These are phyloP conservation scores for Oncorhynchus clarkii DNA, from an alignment of 2,113 vertebrate genomes.

Conservation along the genomic window DNA sequence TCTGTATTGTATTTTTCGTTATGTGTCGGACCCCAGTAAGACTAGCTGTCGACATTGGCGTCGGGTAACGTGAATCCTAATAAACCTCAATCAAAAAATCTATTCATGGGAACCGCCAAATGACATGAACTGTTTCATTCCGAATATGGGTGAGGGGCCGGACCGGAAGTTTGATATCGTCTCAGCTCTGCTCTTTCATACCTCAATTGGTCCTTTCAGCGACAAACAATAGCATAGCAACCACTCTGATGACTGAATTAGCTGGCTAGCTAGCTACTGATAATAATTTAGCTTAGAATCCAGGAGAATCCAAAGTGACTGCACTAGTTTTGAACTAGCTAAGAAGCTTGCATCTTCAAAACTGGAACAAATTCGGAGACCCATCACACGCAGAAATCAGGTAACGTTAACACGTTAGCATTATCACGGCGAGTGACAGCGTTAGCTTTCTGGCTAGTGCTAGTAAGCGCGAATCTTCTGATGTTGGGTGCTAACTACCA, in stretches of 20 bases:
- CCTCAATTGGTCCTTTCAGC: conserved; percentile 46
- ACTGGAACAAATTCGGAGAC: background rate
- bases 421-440: background rate
- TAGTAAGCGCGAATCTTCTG: background rate
- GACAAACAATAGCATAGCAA: conserved; percentile 59
- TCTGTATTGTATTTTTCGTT: too few species aligned
- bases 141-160: conserved; percentile 23
- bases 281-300: background rate
- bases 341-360: background rate
- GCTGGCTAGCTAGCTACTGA: background rate
- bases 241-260: background rate
- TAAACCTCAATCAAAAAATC: too few species aligned
- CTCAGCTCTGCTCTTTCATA: conserved; percentile 49
- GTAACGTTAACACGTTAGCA: background rate
- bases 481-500: background rate
- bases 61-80: too few species aligned
- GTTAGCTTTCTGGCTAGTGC: background rate
- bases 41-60: too few species aligned
- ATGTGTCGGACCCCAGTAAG: too few species aligned
- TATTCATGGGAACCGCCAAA: too few species aligned
- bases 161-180: conserved; percentile 58
- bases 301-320: background rate
- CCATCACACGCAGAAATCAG: background rate
- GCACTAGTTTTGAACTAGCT: background rate
- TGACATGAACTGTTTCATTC: too few species aligned